Base-by-base conservation (phyloP, 2,888 invertebrate species). In the Pseudococcus jackbeardsleyi region DNA sequence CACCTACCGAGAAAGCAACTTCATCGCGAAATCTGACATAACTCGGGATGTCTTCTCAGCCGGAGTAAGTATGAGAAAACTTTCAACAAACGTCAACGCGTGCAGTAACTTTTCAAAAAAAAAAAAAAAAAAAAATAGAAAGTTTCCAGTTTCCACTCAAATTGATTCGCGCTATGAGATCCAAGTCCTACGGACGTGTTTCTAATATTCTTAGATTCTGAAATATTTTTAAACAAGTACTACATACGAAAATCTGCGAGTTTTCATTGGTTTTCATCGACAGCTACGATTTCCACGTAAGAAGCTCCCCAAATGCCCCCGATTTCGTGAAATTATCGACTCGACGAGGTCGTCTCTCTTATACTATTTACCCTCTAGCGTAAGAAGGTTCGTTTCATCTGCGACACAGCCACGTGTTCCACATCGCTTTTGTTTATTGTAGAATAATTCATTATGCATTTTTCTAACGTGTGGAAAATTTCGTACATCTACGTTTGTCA, bases 391-490 rank as follows among this genome's bases (percentile, higher is more conserved):
- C 6, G 15, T 50, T 19, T n/a, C 59, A 59, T 59, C 59, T 59
- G 59, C 42, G 6, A n/a, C 59, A n/a, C 19, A 4, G 59, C 59
- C 42, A 42, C 42, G 42, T 42, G 42, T 42, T 42, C 42, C 42
- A 42, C n/a, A 19, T 9, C 12, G 48, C 48, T 59, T 59, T 15
- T n/a, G 7, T 12, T 17, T 12, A 12, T n/a, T 15, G 59, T 59
- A 4, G n/a, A 59, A 59, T 59, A 59, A 59, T 59, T 59, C n/a
- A 59, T 59, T 59, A 59, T 59, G 59, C n/a, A 59, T 59, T 59
- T 59, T 59, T 59, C 5, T 17, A 59, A 59, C 7, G 59, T 19
- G 59, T n/a, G 59, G 7, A 59, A 50, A 11, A 12, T 50, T 11
- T 50, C 17, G 42, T 8, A 9, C 9, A n/a, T n/a, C 15, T n/a